Evolutionary conservation across 2,797 vertebrate genomes (phyloP).

Genomic region (Enteromius trimaculatus): DNA sequence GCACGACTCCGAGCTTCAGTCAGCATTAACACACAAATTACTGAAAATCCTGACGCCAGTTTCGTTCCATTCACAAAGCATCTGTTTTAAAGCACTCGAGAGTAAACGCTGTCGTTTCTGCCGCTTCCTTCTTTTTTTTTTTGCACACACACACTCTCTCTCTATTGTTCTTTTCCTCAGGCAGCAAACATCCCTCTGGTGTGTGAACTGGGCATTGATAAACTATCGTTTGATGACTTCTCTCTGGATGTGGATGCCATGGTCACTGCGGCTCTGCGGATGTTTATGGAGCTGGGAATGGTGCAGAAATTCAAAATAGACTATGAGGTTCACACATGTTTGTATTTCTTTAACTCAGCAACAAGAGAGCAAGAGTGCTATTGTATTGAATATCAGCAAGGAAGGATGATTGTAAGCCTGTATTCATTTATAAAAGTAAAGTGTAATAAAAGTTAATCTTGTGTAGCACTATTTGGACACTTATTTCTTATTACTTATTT

Average conservation of each 20-base stretch:
- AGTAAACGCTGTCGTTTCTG: neutral
- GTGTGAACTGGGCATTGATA: constrained; percentile 93
- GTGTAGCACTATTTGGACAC: too few species aligned
- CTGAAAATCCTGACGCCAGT: neutral
- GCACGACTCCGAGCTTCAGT: constrained; percentile 6
- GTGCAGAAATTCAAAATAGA: constrained; percentile 99
- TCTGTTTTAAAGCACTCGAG: neutral
- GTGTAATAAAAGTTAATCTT: neutral
- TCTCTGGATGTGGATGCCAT: constrained; percentile 96
- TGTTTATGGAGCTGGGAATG: constrained; percentile 99
- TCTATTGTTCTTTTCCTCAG: constrained; percentile 74
- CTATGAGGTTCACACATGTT: constrained; percentile 87
- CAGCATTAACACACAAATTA: constrained; percentile 38
- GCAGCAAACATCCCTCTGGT: constrained; percentile 95
- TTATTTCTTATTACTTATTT: neutral
- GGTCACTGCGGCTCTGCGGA: constrained; percentile 94
- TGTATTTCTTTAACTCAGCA: neutral
- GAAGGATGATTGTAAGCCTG: neutral
- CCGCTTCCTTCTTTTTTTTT: neutral
- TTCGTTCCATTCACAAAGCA: constrained; percentile 21
- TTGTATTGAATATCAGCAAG: neutral
- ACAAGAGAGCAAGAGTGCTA: neutral
- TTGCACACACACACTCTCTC: constrained; percentile 19
- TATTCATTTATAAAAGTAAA: neutral
- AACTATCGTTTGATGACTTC: constrained; percentile 98